phyloP scores from a whole-genome alignment of 2,888 invertebrate genomes.

The Drosophila subquinaria region DNA sequence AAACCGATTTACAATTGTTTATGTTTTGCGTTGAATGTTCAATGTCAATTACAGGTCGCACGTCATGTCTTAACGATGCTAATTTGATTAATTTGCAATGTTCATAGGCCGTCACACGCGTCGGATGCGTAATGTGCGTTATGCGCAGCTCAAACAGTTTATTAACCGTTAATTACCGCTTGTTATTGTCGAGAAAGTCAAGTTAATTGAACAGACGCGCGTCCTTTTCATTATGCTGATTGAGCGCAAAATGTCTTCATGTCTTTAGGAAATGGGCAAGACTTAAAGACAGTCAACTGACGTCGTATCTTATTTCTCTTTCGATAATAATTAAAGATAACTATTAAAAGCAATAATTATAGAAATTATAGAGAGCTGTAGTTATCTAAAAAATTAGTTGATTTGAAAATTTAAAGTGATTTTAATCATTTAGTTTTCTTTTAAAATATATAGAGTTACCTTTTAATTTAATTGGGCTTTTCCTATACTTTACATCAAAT shows the following conservation, averaged over 20 bases:
- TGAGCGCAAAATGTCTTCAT: constrained; percentile 36
- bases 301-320: neutral
- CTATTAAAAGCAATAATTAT: neutral
- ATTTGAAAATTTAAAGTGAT: too few relatives aligned
- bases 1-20: constrained; percentile 58
- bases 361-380: too few relatives aligned
- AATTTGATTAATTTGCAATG: constrained; percentile 74
- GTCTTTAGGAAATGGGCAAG: constrained; percentile 7
- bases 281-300: constrained; percentile 2
- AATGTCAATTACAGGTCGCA: constrained; percentile 52
- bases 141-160: constrained; percentile 58
- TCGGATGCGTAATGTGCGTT: constrained; percentile 60
- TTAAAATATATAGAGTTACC: too few relatives aligned
- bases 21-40: constrained; percentile 54
- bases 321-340: neutral
- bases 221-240: constrained; percentile 72
- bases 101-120: constrained; percentile 51
- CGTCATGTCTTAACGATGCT: constrained; percentile 64
- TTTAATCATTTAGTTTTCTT: too few relatives aligned
- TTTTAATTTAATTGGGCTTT: too few relatives aligned
- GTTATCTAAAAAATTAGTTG: too few relatives aligned
- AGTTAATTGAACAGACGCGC: constrained; percentile 67
- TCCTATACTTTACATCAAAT: too few relatives aligned
- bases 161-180: constrained; percentile 76
- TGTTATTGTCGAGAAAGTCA: constrained; percentile 64